Percentiles rank a stretch among this genome's conserved stretches.
Conservation (phyloP, 1,140 invertebrate genomes). For the Campoletis sonorensis region DNA sequence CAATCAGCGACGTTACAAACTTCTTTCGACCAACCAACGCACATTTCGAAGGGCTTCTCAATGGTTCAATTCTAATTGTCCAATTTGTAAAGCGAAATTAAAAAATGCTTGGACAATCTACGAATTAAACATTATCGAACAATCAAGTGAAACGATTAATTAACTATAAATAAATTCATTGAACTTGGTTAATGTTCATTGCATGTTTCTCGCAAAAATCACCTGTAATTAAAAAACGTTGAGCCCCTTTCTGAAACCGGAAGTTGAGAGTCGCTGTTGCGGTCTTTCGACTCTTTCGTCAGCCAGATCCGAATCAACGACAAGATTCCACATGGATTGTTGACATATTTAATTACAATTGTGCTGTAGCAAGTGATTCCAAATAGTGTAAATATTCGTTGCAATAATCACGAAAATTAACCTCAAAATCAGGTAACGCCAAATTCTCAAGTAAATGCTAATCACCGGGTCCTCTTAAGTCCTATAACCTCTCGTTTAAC, state of each 20-base stretch:
- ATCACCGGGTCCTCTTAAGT: too few relatives aligned
- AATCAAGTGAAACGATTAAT: background rate
- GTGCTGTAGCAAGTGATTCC: slow-evolving; percentile 38
- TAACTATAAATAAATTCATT: background rate
- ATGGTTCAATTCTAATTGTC: too few relatives aligned
- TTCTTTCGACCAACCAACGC: too few relatives aligned
- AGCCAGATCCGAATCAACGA: slow-evolving; percentile 27
- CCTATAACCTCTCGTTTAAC: slow-evolving; percentile 59
- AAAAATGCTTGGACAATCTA: too few relatives aligned
- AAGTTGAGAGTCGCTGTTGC: slow-evolving; percentile 30
- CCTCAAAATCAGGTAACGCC: slow-evolving; percentile 50
- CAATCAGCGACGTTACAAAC: too few relatives aligned
- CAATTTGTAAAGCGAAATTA: too few relatives aligned
- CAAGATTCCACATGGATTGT: slow-evolving; percentile 64
- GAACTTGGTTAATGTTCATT: too few relatives aligned
- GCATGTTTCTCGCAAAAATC: too few relatives aligned
- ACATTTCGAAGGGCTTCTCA: too few relatives aligned
- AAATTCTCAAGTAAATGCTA: too few relatives aligned
- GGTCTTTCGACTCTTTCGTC: slow-evolving; percentile 36
- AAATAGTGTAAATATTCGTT: slow-evolving; percentile 47
- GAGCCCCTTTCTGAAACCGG: background rate
- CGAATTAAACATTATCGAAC: too few relatives aligned
- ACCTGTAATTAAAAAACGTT: background rate
- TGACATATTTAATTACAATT: slow-evolving; percentile 53
- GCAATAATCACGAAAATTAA: slow-evolving; percentile 29